These are phyloP conservation scores for Brachyopa scutellaris DNA, from an alignment of 2,888 invertebrate genomes.

Conservation along the genomic window DNA sequence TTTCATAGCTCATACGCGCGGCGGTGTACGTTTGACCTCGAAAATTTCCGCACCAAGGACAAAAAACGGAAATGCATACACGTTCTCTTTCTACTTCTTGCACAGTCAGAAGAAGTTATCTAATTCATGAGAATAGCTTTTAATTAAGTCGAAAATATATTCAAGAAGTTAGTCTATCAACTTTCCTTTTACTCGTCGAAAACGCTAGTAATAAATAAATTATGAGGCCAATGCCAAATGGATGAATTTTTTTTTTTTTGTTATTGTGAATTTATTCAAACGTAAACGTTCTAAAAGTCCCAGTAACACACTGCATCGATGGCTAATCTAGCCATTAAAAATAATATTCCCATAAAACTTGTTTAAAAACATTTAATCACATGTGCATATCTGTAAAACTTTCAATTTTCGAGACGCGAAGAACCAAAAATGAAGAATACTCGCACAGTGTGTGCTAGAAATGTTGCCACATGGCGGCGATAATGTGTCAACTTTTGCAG, in stretches of 20 bases:
- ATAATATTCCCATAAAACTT: neutral
- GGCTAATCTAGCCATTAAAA: neutral
- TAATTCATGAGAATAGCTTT: neutral
- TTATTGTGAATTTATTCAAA: neutral
- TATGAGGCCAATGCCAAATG: neutral
- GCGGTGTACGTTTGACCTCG: too few relatives aligned
- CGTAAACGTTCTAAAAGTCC: neutral
- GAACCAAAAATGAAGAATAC: neutral
- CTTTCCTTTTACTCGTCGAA: neutral
- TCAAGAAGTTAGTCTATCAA: too few relatives aligned
- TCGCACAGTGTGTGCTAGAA: slow-evolving; percentile 21
- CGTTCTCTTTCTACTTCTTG: too few relatives aligned
- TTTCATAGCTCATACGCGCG: too few relatives aligned
- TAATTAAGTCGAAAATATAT: too few relatives aligned
- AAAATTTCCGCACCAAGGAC: too few relatives aligned
- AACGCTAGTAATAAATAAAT: neutral
- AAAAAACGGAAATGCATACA: too few relatives aligned
- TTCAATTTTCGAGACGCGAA: slow-evolving; percentile 28
- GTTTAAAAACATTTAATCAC: neutral
- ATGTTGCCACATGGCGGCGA: slow-evolving; percentile 54
- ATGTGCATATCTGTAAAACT: neutral
- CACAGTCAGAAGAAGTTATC: too few relatives aligned
- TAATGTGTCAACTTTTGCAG: slow-evolving; percentile 64
- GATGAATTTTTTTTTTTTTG: neutral
- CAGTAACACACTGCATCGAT: neutral